A percentile compares a stretch with the other conserved stretches of the same genome.
Evolutionary conservation across 1,140 invertebrate genomes (phyloP).

Genomic region (Philopotamus ludificatus): DNA sequence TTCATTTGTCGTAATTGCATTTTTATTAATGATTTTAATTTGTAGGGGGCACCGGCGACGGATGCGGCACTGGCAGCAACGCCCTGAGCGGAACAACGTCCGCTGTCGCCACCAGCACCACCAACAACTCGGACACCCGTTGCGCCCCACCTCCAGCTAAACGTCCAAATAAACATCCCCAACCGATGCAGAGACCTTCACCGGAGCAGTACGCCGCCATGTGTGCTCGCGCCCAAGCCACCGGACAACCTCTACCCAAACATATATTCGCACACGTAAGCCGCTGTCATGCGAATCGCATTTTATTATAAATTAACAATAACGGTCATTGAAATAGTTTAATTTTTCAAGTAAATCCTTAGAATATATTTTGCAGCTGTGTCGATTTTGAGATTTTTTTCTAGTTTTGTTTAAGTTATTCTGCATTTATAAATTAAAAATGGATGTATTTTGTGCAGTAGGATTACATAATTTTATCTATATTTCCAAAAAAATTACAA

Average conservation of each 20-base stretch:
- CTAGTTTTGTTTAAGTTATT: background rate
- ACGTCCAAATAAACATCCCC: slow-evolving; percentile 68
- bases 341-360: too few species aligned
- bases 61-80: slow-evolving; percentile 23
- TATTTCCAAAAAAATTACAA: too few species aligned
- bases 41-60: slow-evolving; percentile 18
- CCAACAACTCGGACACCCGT: slow-evolving; percentile 37
- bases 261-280: slow-evolving; percentile 63
- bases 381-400: background rate
- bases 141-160: slow-evolving; percentile 61
- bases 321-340: too few species aligned
- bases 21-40: slow-evolving; percentile 34
- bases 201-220: slow-evolving; percentile 66
- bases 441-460: background rate
- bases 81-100: background rate
- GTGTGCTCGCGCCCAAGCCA: slow-evolving; percentile 61
- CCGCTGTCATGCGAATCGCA: too few species aligned
- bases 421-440: background rate
- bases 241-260: slow-evolving; percentile 62
- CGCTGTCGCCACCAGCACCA: background rate
- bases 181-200: slow-evolving; percentile 65
- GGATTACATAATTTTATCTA: too few species aligned
- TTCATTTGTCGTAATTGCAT: slow-evolving; percentile 5
- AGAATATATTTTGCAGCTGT: too few species aligned
- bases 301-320: too few species aligned